A percentile compares a stretch with the other conserved stretches of the same genome.
Evolutionary conservation across 2,888 invertebrate genomes (phyloP).

Genomic region (Agrotis segetum): DNA sequence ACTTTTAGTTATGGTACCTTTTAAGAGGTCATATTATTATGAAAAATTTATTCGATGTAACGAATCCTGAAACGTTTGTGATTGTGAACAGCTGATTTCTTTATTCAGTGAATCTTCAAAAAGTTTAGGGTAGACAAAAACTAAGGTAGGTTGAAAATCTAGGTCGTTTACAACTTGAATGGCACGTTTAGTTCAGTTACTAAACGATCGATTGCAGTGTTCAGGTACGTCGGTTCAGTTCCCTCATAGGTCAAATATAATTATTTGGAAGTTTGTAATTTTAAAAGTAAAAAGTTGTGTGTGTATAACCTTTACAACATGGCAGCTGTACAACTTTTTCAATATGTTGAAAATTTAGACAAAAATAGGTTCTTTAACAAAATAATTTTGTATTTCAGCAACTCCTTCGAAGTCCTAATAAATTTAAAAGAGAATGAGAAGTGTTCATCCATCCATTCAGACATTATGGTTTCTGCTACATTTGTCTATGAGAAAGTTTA

Average conservation of each 20-base stretch:
- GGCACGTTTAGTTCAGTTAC: no score
- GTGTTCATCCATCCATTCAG: background rate
- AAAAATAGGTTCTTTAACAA: background rate
- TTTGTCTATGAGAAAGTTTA: constrained; percentile 1
- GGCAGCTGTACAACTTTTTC: background rate
- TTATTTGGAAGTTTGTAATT: constrained; percentile 4
- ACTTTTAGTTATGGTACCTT: background rate
- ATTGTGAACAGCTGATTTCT: no score
- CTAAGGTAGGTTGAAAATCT: no score
- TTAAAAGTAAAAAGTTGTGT: background rate
- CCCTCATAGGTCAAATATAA: no score
- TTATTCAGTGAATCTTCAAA: no score
- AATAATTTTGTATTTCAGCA: background rate
- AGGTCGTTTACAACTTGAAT: no score
- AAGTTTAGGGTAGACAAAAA: no score
- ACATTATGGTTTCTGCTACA: background rate
- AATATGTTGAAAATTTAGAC: background rate
- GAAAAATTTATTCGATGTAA: no score
- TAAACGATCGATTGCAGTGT: no score
- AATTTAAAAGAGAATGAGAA: background rate
- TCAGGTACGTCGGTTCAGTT: no score
- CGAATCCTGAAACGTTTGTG: no score
- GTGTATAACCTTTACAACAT: background rate
- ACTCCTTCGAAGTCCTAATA: background rate
- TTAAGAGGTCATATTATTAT: background rate